Conservation (phyloP, 1,140 invertebrate genomes). For the Anthonomus grandis region DNA sequence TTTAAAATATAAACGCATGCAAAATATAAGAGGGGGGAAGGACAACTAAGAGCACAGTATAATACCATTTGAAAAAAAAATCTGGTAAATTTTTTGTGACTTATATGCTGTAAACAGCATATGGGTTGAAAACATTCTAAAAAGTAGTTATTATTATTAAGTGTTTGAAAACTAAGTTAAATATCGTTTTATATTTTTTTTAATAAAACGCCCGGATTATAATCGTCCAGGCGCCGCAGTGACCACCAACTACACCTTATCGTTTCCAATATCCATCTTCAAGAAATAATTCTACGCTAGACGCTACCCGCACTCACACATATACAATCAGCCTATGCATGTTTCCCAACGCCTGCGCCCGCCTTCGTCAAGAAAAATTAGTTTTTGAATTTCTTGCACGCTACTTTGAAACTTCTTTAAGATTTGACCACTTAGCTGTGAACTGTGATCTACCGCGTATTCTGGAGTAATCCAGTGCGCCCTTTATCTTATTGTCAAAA, state of each 20-base stretch:
- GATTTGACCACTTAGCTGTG: too few species aligned
- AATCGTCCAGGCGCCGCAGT: conserved; percentile 33
- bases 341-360: conserved; percentile 30
- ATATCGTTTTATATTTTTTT: too few species aligned
- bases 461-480: background rate
- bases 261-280: conserved; percentile 36
- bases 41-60: too few species aligned
- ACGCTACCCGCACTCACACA: conserved; percentile 22
- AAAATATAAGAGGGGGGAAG: too few species aligned
- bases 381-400: conserved; percentile 2
- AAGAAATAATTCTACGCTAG: conserved; percentile 40
- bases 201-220: conserved; percentile 18
- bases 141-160: background rate
- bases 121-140: too few species aligned
- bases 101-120: too few species aligned
- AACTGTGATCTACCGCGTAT: background rate
- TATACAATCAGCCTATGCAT: conserved; percentile 22
- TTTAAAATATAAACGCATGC: too few species aligned
- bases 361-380: background rate
- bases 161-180: too few species aligned
- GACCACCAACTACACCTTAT: conserved; percentile 34
- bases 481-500: conserved; percentile 28
- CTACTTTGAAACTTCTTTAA: conserved; percentile 13
- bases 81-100: too few species aligned
- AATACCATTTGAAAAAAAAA: too few species aligned